phyloP scores from a whole-genome alignment of 2,113 vertebrate genomes.

The Cnemophilus loriae region DNA sequence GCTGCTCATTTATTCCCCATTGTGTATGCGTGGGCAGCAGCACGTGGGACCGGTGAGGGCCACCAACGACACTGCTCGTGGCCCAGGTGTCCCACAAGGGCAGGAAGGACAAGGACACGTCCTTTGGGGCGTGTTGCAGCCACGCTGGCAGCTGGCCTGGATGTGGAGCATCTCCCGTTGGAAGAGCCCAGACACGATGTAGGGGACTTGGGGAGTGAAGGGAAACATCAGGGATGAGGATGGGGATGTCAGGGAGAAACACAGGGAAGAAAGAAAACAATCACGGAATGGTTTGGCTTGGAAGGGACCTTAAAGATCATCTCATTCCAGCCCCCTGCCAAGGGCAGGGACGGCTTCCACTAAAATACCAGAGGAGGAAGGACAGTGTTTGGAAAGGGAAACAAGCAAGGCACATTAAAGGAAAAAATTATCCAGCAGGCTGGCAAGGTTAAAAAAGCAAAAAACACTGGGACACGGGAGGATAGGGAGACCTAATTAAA shows the following conservation, averaged over 20 bases:
- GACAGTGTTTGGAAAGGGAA: neutral
- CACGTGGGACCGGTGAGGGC: neutral
- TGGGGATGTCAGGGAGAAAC: neutral
- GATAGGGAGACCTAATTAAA: neutral
- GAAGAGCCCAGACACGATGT: neutral
- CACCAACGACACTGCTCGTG: fast-evolving
- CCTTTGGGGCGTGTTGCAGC: neutral
- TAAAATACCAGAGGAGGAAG: neutral
- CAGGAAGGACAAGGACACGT: neutral
- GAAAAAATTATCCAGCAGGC: neutral
- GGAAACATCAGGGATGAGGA: neutral
- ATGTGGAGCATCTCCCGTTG: neutral
- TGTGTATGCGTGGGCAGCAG: neutral
- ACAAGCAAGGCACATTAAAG: neutral
- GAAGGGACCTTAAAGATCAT: neutral
- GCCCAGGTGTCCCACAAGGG: neutral
- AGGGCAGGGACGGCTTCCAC: neutral
- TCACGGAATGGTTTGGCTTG: neutral
- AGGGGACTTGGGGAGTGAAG: neutral
- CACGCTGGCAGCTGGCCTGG: neutral
- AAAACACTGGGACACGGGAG: neutral
- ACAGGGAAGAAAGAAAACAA: neutral
- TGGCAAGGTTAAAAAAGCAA: neutral
- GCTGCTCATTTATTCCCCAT: conserved; percentile 18
- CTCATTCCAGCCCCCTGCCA: neutral